Conservation (phyloP, 2,113 vertebrate genomes). For the Theropithecus gelada region DNA sequence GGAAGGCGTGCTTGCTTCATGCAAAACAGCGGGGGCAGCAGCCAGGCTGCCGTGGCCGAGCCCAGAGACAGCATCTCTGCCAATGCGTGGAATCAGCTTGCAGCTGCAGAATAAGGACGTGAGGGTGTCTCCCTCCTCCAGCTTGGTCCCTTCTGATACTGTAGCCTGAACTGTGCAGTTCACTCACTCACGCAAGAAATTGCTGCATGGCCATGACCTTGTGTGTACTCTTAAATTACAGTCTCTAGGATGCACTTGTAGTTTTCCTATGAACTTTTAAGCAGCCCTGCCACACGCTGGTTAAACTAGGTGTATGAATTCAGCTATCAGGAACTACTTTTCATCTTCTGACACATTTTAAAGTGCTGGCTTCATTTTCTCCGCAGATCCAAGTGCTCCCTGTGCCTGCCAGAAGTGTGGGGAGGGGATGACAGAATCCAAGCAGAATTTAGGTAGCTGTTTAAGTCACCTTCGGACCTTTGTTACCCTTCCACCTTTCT, state of each 20-base stretch:
- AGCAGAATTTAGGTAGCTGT: not conserved
- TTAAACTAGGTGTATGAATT: not conserved
- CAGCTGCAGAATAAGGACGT: not conserved
- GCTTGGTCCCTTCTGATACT: no score
- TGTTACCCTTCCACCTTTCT: not conserved
- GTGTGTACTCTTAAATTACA: not conserved
- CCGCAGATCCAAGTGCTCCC: not conserved
- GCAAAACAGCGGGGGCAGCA: conserved; percentile 64
- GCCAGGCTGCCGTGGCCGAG: not conserved
- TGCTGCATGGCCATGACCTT: not conserved
- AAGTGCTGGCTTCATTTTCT: not conserved
- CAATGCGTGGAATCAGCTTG: not conserved
- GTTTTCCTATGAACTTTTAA: not conserved
- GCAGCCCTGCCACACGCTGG: not conserved
- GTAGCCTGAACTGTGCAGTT: not conserved
- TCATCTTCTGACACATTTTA: not conserved
- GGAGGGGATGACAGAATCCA: not conserved
- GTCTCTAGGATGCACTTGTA: not conserved
- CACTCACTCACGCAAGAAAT: not conserved
- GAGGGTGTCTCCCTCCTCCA: no score
- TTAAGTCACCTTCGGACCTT: not conserved
- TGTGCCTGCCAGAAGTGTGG: not conserved
- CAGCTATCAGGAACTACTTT: not conserved
- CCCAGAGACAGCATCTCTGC: not conserved
- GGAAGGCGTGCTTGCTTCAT: conserved; percentile 72